Percentiles rank a stretch among this genome's conserved stretches.
phyloP scores from a whole-genome alignment of 1,140 invertebrate species.

The Vollenhovia emeryi region DNA sequence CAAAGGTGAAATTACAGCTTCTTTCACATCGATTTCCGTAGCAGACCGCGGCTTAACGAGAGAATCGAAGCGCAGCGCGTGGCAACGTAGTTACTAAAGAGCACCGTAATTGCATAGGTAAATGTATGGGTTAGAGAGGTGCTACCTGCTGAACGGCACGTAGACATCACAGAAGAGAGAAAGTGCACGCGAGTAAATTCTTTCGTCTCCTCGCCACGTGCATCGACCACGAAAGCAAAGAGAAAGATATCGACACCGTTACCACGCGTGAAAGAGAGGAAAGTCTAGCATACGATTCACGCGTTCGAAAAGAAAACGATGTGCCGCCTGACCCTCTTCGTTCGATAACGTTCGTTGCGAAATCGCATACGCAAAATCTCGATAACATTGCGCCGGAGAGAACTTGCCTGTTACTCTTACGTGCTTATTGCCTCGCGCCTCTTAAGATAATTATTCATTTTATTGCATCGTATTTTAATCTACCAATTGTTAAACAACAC shows the following conservation, averaged over 20 bases:
- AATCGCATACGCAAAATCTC: no score
- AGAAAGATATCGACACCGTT: conserved; percentile 72
- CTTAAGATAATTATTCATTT: neutral
- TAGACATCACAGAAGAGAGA: conserved; percentile 74
- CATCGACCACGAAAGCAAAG: conserved; percentile 71
- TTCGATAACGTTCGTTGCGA: conserved; percentile 19
- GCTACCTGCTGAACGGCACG: conserved; percentile 64
- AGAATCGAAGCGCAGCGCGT: conserved; percentile 13
- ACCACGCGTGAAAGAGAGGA: neutral
- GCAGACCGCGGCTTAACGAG: conserved; percentile 45
- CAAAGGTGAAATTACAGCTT: neutral
- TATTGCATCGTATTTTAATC: neutral
- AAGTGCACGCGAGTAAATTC: conserved; percentile 71
- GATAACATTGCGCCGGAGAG: neutral
- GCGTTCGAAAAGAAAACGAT: conserved; percentile 10
- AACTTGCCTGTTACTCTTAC: neutral
- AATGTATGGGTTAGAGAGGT: neutral
- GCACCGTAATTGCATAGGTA: conserved; percentile 10
- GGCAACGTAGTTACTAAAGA: neutral
- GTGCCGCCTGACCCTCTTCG: neutral
- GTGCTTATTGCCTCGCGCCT: neutral
- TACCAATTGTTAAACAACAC: neutral
- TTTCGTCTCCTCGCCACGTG: conserved; percentile 4
- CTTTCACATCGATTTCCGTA: conserved; percentile 45
- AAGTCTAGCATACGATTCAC: conserved; percentile 37